Evolutionary conservation across 2,113 vertebrate species (phyloP).

Genomic region (Corythaixoides concolor): DNA sequence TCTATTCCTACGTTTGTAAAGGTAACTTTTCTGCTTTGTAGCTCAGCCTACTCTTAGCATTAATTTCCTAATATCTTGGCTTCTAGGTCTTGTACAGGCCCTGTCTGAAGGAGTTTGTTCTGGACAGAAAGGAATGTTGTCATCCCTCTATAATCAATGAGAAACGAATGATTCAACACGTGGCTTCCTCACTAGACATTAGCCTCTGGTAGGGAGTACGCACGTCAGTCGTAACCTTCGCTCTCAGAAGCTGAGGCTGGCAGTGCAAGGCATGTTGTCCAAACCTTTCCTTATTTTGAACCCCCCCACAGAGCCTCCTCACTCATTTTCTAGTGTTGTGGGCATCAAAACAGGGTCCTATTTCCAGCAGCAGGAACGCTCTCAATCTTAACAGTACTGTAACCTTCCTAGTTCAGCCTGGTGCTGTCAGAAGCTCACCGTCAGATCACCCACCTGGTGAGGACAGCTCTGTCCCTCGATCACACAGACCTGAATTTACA

Average conservation of each 20-base stretch:
- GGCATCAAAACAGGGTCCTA: not conserved
- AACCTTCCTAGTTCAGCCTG: fast-evolving
- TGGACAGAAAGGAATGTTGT: not conserved
- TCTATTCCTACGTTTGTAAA: not conserved
- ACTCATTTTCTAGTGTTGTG: not conserved
- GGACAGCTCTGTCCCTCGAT: not conserved
- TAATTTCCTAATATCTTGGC: not conserved
- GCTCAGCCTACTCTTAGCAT: not conserved
- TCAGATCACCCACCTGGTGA: fast-evolving
- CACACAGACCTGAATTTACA: not conserved
- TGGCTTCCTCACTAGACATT: not conserved
- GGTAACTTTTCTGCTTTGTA: not conserved
- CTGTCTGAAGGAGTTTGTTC: not conserved
- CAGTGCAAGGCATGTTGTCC: not conserved
- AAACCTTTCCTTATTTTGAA: not conserved
- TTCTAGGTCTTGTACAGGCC: fast-evolving
- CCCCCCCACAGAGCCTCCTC: not conserved
- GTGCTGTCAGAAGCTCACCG: not conserved
- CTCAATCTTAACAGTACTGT: not conserved
- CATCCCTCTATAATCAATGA: not conserved
- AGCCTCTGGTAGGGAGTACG: not conserved
- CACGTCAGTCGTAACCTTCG: fast-evolving
- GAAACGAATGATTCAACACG: not conserved
- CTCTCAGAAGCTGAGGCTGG: not conserved
- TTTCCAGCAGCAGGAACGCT: not conserved